Percentiles rank a stretch among this genome's conserved stretches.
These are phyloP conservation scores for Oreotragus oreotragus DNA, from an alignment of 2,113 vertebrate genomes.

Conservation along the genomic window DNA sequence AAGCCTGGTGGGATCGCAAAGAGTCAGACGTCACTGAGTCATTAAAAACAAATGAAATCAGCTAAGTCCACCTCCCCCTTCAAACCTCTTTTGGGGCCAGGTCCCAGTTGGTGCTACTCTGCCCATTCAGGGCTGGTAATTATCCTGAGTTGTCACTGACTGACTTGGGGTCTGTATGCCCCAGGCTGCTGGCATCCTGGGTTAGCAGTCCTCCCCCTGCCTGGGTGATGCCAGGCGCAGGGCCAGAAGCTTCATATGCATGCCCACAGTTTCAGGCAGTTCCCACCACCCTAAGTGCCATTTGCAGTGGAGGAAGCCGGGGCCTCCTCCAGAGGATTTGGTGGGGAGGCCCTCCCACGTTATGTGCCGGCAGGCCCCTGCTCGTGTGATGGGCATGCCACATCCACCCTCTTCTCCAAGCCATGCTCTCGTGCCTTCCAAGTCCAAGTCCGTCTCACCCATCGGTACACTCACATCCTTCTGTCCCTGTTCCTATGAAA, in stretches of 20 bases:
- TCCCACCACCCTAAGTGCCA: neutral
- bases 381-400: rapidly evolving
- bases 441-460: neutral
- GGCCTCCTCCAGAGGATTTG: rapidly evolving
- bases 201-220: neutral
- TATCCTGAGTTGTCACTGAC: rapidly evolving
- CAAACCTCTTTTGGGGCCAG: neutral
- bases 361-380: rapidly evolving
- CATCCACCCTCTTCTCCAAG: neutral
- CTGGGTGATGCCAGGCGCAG: neutral
- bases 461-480: rapidly evolving
- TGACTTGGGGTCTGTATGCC: neutral
- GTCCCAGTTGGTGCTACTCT: neutral
- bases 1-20: neutral
- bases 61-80: neutral
- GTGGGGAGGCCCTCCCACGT: rapidly evolving
- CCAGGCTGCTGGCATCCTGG: neutral
- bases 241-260: neutral
- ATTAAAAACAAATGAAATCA: neutral
- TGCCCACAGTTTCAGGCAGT: neutral
- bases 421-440: rapidly evolving
- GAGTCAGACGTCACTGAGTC: neutral
- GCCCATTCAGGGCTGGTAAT: too few relatives aligned
- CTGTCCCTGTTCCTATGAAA: neutral
- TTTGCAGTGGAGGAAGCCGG: rapidly evolving